Conservation (phyloP, 2,113 vertebrate species). For the Myodes glareolus region DNA sequence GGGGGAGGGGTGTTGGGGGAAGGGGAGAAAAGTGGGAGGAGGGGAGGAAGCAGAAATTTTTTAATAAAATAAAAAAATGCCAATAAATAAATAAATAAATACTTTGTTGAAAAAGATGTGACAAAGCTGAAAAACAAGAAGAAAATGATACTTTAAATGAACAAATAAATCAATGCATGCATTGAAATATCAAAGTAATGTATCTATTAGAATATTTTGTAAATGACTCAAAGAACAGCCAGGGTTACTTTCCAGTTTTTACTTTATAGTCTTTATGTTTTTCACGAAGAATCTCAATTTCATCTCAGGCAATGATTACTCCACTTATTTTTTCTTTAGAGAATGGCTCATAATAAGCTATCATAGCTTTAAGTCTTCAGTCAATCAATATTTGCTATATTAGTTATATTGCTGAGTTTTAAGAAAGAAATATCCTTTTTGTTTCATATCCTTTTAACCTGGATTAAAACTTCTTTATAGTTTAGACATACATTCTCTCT, state of each 20-base stretch:
- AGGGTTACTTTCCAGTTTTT: neutral
- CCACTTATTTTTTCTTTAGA: neutral
- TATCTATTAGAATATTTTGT: neutral
- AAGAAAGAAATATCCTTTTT: neutral
- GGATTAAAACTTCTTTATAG: neutral
- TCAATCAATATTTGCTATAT: neutral
- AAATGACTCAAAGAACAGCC: neutral
- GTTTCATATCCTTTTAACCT: neutral
- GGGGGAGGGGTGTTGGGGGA: too few species aligned
- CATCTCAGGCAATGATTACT: neutral
- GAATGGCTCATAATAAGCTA: neutral
- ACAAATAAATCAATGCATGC: neutral
- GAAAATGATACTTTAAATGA: neutral
- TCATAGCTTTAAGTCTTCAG: neutral
- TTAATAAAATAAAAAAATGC: too few species aligned
- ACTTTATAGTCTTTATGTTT: neutral
- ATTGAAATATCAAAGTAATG: neutral
- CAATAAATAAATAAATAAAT: neutral
- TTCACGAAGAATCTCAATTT: neutral
- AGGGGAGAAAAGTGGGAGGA: too few species aligned
- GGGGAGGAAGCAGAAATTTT: too few species aligned
- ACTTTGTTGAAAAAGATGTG: neutral
- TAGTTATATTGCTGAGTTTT: neutral
- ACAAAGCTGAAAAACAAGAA: neutral
- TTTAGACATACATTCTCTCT: neutral